Evolutionary conservation across 2,797 vertebrate genomes (phyloP).

Genomic region (Anguilla obscura): DNA sequence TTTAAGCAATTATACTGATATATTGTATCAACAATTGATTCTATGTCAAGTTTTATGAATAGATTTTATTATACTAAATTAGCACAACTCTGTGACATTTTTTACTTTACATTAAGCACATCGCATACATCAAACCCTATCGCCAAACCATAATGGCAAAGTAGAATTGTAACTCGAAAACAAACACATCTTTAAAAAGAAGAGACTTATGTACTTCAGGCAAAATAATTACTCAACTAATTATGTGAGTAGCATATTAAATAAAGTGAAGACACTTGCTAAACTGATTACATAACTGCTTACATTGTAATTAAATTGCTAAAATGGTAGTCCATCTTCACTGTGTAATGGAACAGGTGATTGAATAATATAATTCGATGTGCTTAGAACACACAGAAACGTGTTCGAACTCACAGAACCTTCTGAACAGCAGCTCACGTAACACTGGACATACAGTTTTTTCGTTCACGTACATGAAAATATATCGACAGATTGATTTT

Average conservation of each 20-base stretch:
- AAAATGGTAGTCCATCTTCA: neutral
- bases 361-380: neutral
- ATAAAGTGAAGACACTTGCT: neutral
- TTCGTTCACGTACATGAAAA: neutral
- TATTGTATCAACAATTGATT: neutral
- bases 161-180: neutral
- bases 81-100: neutral
- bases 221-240: constrained; percentile 12
- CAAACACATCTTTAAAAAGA: neutral
- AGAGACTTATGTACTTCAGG: neutral
- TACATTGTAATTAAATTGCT: neutral
- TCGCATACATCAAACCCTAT: neutral
- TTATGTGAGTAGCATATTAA: neutral
- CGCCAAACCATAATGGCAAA: neutral
- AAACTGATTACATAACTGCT: constrained; percentile 5
- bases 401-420: neutral
- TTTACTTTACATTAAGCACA: neutral
- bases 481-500: neutral
- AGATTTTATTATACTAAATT: neutral
- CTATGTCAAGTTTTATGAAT: neutral
- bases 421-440: neutral
- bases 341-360: neutral
- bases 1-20: neutral
- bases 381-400: neutral
- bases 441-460: neutral